These are phyloP conservation scores for Agonopterix subpropinquella DNA, from an alignment of 2,888 invertebrate species.

Conservation along the genomic window DNA sequence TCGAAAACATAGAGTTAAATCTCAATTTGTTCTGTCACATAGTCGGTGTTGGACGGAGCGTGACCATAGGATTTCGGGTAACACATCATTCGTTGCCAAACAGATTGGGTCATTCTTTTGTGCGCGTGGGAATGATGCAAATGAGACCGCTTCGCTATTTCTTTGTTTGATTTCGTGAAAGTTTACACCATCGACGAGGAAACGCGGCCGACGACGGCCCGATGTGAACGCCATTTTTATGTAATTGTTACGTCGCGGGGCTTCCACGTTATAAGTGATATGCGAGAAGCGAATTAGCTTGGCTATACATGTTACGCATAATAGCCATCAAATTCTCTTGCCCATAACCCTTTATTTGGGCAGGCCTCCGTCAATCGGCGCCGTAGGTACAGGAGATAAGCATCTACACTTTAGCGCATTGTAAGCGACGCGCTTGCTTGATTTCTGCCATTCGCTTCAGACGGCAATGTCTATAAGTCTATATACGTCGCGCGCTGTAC, in stretches of 20 bases:
- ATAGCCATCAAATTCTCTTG: too few relatives aligned
- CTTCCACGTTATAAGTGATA: constrained; percentile 10
- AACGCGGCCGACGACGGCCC: constrained; percentile 59
- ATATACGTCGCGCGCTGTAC: too few relatives aligned
- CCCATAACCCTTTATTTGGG: too few relatives aligned
- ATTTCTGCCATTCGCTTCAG: too few relatives aligned
- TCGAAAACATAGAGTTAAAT: constrained; percentile 31
- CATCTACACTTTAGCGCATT: too few relatives aligned
- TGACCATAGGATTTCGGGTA: constrained; percentile 66
- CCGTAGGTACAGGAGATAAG: too few relatives aligned
- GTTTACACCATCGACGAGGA: constrained; percentile 74
- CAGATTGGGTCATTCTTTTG: constrained; percentile 72
- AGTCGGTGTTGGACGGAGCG: constrained; percentile 27
- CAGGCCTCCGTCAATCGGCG: too few relatives aligned
- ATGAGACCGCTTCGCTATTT: constrained; percentile 70
- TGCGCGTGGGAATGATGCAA: constrained; percentile 74
- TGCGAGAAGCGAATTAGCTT: too few relatives aligned
- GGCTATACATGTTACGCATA: too few relatives aligned
- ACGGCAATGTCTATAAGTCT: too few relatives aligned
- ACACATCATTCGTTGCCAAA: constrained; percentile 70
- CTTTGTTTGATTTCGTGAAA: constrained; percentile 76
- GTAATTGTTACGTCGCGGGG: constrained; percentile 71
- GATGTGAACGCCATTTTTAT: constrained; percentile 72
- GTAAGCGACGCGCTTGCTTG: too few relatives aligned
- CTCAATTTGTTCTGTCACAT: constrained; percentile 42